Evolutionary conservation across 2,113 vertebrate species (phyloP).

Genomic region (Dinomys branickii): DNA sequence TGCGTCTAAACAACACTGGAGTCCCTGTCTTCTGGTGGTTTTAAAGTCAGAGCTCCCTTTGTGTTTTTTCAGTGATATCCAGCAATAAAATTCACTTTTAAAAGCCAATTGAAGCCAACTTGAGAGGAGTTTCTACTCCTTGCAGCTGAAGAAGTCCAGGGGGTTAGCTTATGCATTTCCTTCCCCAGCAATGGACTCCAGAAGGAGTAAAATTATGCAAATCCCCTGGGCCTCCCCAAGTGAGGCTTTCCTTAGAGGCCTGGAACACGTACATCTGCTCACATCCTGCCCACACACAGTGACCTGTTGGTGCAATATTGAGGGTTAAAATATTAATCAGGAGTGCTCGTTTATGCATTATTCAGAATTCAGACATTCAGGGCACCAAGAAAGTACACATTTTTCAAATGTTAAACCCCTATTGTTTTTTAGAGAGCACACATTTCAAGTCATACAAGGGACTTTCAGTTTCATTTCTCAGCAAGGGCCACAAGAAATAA

Average conservation of each 20-base stretch:
- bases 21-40: not conserved
- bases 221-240: too few species aligned
- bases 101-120: not conserved
- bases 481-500: conserved; percentile 79
- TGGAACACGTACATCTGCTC: accelerated
- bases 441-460: conserved; percentile 77
- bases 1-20: not conserved
- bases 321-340: conserved; percentile 60
- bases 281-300: not conserved
- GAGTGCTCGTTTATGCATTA: not conserved
- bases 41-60: not conserved
- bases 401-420: conserved; percentile 42
- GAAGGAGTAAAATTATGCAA: not conserved
- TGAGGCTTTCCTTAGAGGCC: not conserved
- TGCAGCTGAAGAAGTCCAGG: not conserved
- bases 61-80: not conserved
- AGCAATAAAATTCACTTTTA: not conserved
- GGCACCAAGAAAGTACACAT: not conserved
- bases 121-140: not conserved
- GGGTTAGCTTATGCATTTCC: not conserved
- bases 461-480: conserved; percentile 56
- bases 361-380: conserved; percentile 41
- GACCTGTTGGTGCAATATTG: not conserved
- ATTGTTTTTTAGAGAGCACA: conserved; percentile 83
- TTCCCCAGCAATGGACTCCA: not conserved